These are phyloP conservation scores for Yponomeuta cagnagella DNA, from an alignment of 2,888 invertebrate species.

Conservation along the genomic window DNA sequence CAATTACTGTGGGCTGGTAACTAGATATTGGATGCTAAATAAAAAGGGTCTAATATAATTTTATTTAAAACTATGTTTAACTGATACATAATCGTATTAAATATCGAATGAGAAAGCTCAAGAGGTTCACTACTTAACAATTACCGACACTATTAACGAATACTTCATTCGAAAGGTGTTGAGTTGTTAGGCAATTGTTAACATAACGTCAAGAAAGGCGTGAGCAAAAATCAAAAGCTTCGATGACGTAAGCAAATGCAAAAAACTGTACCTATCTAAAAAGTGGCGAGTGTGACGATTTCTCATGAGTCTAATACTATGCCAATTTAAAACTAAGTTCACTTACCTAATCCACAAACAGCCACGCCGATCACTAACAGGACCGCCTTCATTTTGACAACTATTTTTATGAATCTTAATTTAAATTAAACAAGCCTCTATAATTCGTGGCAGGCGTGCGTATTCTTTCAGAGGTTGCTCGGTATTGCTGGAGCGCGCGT, in stretches of 20 bases:
- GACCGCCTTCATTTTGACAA: constrained; percentile 54
- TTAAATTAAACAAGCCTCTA: constrained; percentile 29
- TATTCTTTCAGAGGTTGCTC: constrained; percentile 54
- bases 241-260: neutral
- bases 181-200: neutral
- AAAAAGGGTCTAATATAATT: neutral
- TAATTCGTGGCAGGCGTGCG: constrained; percentile 49
- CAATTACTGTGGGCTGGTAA: too few species aligned
- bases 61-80: neutral
- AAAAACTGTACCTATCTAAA: neutral
- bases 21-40: too few species aligned
- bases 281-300: neutral
- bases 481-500: constrained; percentile 50
- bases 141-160: neutral
- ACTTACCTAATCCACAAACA: constrained; percentile 56
- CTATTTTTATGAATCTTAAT: constrained; percentile 22
- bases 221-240: neutral
- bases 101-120: neutral
- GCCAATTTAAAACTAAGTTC: constrained; percentile 5
- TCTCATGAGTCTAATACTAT: neutral
- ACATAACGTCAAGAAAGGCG: neutral
- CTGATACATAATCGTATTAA: neutral
- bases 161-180: neutral
- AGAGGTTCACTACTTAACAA: neutral
- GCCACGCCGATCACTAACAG: constrained; percentile 43